These are phyloP conservation scores for Valencia hispanica DNA, from an alignment of 2,797 vertebrate genomes.

Conservation along the genomic window DNA sequence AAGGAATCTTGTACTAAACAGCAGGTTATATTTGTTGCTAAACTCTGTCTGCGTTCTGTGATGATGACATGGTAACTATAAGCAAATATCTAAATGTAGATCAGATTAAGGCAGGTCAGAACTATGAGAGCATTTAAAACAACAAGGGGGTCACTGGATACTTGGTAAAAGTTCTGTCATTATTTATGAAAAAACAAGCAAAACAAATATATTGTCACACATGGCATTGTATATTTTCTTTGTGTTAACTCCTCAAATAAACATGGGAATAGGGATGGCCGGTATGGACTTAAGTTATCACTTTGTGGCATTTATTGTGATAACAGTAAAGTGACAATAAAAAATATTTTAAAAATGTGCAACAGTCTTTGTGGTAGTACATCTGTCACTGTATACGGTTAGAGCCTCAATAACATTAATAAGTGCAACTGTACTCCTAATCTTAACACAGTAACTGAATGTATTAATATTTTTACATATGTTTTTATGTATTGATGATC, in stretches of 20 bases:
- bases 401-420: neutral
- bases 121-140: conserved; percentile 12
- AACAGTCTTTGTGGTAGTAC: neutral
- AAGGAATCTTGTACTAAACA: conserved; percentile 41
- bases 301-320: neutral
- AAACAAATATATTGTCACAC: neutral
- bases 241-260: too few species aligned
- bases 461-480: neutral
- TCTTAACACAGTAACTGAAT: neutral
- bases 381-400: neutral
- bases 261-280: too few species aligned
- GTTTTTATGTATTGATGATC: neutral
- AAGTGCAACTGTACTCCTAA: neutral
- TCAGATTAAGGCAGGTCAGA: conserved; percentile 47
- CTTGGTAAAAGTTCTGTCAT: neutral
- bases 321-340: neutral
- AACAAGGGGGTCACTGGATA: neutral
- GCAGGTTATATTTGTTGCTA: conserved; percentile 23
- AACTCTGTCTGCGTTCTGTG: conserved; percentile 5
- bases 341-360: neutral
- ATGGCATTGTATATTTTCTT: neutral
- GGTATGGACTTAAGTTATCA: too few species aligned
- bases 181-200: neutral
- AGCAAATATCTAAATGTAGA: conserved; percentile 33
- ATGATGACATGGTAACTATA: conserved; percentile 13